Evolutionary conservation across 2,888 invertebrate species (phyloP).

Genomic region (Oxyteleia sp.): DNA sequence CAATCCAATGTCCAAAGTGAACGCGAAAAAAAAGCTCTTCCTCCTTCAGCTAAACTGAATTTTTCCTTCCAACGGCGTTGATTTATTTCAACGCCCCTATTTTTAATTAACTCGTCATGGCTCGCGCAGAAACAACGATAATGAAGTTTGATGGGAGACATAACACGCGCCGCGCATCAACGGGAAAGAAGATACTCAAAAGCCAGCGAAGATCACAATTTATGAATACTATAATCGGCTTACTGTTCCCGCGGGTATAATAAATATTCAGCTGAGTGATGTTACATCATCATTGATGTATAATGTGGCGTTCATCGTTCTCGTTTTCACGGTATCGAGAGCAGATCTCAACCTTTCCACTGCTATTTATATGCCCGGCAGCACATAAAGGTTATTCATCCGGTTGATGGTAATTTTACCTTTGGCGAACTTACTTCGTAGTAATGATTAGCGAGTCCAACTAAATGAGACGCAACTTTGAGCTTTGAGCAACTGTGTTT

Average conservation of each 20-base stretch:
- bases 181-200: constrained; percentile 21
- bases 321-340: constrained; percentile 21
- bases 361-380: constrained; percentile 5
- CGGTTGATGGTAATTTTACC: constrained; percentile 18
- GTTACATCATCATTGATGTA: no score
- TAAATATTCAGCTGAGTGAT: constrained; percentile 33
- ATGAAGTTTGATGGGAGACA: constrained; percentile 15
- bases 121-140: constrained; percentile 8
- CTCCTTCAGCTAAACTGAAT: not conserved
- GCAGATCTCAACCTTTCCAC: constrained; percentile 21
- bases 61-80: not conserved
- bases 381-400: constrained; percentile 10
- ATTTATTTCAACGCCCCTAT: constrained; percentile 1
- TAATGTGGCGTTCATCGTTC: constrained; percentile 28
- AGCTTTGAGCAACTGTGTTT: constrained; percentile 4
- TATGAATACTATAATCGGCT: constrained; percentile 54
- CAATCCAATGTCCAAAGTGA: constrained; percentile 32
- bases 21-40: constrained; percentile 4
- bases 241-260: constrained; percentile 26
- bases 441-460: constrained; percentile 11
- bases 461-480: constrained; percentile 7
- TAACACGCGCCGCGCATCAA: not conserved
- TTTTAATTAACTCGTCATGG: constrained; percentile 31
- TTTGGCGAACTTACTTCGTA: constrained; percentile 12
- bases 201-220: constrained; percentile 37